phyloP scores from a whole-genome alignment of 2,797 vertebrate species.

The Onychomys torridus region DNA sequence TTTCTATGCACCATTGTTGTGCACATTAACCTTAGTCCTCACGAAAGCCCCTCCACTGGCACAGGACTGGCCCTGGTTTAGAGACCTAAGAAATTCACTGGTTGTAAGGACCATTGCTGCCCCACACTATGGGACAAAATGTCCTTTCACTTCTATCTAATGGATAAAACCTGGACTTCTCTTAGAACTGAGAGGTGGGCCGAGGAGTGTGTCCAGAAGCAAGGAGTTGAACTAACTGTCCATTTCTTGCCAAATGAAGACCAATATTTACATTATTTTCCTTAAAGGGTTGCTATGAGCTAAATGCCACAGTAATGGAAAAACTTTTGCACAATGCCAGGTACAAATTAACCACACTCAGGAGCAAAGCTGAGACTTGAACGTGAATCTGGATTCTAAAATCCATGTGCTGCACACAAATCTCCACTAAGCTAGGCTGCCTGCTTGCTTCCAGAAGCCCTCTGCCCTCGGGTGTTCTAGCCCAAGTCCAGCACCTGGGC shows the following conservation, averaged over 20 bases:
- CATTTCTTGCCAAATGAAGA: background rate
- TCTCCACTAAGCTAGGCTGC: rapidly evolving
- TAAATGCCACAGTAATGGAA: background rate
- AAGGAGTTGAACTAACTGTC: background rate
- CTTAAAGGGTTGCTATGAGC: background rate
- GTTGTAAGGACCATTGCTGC: background rate
- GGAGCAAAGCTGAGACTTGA: background rate
- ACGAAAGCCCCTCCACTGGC: background rate
- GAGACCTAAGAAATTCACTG: background rate
- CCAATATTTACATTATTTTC: background rate
- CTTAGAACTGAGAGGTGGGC: background rate
- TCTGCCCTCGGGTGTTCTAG: background rate
- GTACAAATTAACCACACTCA: background rate
- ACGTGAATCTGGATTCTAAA: background rate
- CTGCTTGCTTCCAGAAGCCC: background rate
- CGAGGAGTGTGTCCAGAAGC: background rate
- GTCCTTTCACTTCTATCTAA: background rate
- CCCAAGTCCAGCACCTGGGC: background rate
- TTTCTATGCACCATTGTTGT: background rate
- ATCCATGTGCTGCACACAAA: rapidly evolving
- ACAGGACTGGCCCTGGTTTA: background rate
- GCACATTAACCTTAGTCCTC: background rate
- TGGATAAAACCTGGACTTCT: rapidly evolving
- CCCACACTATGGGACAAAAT: no score
- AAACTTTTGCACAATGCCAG: background rate